Evolutionary conservation across 2,888 invertebrate species (phyloP).

Genomic region (Pammene fasciana): DNA sequence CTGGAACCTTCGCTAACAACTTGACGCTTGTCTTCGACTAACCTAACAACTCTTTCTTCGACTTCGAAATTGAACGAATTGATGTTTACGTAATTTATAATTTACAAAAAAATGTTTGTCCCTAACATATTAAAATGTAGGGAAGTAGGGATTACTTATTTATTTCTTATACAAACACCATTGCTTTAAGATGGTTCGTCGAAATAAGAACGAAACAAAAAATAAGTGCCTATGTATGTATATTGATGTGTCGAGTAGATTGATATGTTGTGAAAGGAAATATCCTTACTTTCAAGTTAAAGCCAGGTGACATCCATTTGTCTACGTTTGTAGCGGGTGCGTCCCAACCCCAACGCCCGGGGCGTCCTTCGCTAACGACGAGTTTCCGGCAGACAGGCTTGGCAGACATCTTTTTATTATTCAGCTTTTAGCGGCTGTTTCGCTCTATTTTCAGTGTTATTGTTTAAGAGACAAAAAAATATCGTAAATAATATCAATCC

Average conservation of each 20-base stretch:
- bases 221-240: background rate
- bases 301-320: background rate
- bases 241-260: no score
- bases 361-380: background rate
- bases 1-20: constrained; percentile 10
- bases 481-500: no score
- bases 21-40: background rate
- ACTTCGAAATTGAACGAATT: background rate
- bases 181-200: constrained; percentile 28
- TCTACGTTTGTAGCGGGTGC: background rate
- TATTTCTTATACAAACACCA: constrained; percentile 6
- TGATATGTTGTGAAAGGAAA: background rate
- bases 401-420: constrained; percentile 3
- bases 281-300: no score
- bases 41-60: no score
- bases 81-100: background rate
- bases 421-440: background rate
- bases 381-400: constrained; percentile 1
- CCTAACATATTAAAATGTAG: background rate
- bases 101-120: background rate
- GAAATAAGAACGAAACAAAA: constrained; percentile 2
- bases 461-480: no score
- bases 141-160: background rate
- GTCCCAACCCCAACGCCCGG: background rate
- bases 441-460: no score